Conservation (phyloP, 1,140 invertebrate genomes). For the Schlechtendalia chinensis region DNA sequence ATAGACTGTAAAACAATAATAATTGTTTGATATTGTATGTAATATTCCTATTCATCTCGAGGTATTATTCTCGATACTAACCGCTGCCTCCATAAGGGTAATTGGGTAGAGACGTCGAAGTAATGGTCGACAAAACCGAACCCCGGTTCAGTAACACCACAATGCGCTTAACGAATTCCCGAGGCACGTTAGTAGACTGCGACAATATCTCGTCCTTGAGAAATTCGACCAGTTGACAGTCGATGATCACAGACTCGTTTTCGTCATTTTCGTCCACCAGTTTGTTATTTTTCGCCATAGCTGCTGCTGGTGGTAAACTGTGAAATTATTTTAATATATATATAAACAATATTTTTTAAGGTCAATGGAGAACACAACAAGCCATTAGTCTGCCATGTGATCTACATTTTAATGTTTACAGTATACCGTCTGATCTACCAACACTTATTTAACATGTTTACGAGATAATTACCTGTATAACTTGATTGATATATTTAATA, state of each 20-base stretch:
- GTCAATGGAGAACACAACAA: too few relatives aligned
- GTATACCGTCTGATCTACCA: too few relatives aligned
- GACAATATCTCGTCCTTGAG: constrained; percentile 83
- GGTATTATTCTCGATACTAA: background rate
- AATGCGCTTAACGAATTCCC: constrained; percentile 81
- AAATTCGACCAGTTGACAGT: constrained; percentile 84
- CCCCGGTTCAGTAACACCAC: constrained; percentile 90
- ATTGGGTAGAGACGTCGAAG: background rate
- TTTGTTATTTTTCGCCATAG: constrained; percentile 59
- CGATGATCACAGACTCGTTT: constrained; percentile 78
- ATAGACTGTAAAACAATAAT: too few relatives aligned
- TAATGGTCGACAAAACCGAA: constrained; percentile 81
- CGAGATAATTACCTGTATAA: too few relatives aligned
- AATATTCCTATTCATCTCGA: too few relatives aligned
- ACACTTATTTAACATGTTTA: too few relatives aligned
- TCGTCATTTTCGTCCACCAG: constrained; percentile 74
- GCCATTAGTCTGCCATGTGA: too few relatives aligned
- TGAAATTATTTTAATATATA: too few relatives aligned
- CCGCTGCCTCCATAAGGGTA: constrained; percentile 10
- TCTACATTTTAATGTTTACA: too few relatives aligned
- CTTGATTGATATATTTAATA: too few relatives aligned
- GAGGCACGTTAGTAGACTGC: constrained; percentile 73
- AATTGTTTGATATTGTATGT: too few relatives aligned
- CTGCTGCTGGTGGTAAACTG: background rate
- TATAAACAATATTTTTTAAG: too few relatives aligned